Percentiles rank a stretch among this genome's conserved stretches.
phyloP scores from a whole-genome alignment of 2,888 invertebrate genomes.

The Fissipunctia ypsillon region DNA sequence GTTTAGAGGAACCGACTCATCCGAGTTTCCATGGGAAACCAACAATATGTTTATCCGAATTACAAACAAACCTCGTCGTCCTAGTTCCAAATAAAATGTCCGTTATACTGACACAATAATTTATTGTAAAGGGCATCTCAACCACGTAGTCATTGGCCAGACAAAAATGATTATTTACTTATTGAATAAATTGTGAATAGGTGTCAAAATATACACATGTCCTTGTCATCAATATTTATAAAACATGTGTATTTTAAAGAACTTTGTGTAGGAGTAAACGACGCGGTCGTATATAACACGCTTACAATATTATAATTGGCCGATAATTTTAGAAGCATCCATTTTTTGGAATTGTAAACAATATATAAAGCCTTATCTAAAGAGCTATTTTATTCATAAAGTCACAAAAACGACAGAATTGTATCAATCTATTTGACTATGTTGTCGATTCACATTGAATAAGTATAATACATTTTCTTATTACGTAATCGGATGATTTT shows the following conservation, averaged over 20 bases:
- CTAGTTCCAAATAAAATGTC: constrained; percentile 36
- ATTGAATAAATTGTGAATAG: constrained; percentile 40
- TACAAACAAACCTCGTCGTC: constrained; percentile 23
- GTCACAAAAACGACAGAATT: constrained; percentile 4
- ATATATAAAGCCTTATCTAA: constrained; percentile 8
- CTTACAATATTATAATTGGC: constrained; percentile 51
- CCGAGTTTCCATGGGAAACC: not conserved
- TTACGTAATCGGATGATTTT: constrained; percentile 19
- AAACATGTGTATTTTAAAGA: constrained; percentile 60
- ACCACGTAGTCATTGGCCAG: constrained; percentile 22
- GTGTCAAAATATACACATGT: constrained; percentile 60
- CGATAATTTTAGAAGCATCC: constrained; percentile 30
- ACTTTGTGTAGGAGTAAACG: constrained; percentile 51
- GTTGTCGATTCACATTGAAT: constrained; percentile 33
- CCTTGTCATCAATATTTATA: constrained; percentile 61
- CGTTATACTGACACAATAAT: constrained; percentile 18
- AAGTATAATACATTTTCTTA: constrained; percentile 15
- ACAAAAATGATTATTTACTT: constrained; percentile 31
- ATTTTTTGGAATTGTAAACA: constrained; percentile 32
- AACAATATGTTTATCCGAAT: constrained; percentile 8
- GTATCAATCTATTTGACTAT: constrained; percentile 14
- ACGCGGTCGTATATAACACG: constrained; percentile 34
- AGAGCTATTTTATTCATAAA: not conserved
- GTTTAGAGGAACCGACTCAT: constrained; percentile 1
- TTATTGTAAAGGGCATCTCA: constrained; percentile 39